Percentiles rank a stretch among this genome's conserved stretches.
phyloP scores from a whole-genome alignment of 2,888 invertebrate genomes.

The Miltochrista miniata region DNA sequence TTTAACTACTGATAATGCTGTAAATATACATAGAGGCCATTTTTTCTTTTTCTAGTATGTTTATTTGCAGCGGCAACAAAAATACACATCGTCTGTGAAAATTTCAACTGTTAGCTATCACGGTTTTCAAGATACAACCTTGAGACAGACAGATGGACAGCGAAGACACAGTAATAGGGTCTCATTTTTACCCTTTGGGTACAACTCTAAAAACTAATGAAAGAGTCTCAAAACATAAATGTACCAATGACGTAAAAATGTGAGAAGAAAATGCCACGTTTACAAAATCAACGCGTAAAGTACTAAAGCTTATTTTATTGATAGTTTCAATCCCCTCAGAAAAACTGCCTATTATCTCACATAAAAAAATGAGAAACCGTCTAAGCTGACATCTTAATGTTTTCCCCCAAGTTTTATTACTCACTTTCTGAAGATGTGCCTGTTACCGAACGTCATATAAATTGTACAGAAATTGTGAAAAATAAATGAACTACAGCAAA shows the following conservation, averaged over 20 bases:
- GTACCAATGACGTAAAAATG: not conserved
- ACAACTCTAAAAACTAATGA: too few species aligned
- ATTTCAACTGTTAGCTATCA: too few species aligned
- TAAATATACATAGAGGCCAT: not conserved
- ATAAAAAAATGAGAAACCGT: constrained; percentile 5
- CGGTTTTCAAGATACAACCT: too few species aligned
- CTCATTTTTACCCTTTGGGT: too few species aligned
- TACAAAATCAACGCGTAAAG: not conserved
- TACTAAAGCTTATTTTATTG: too few species aligned
- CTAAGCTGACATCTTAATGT: constrained; percentile 6
- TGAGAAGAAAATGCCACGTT: not conserved
- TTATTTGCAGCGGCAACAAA: too few species aligned
- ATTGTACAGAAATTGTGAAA: constrained; percentile 42
- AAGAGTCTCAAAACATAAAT: too few species aligned
- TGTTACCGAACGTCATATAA: constrained; percentile 42
- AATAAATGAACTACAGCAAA: constrained; percentile 58
- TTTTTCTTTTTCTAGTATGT: not conserved
- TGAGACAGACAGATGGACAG: too few species aligned
- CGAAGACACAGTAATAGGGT: too few species aligned
- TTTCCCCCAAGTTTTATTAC: constrained; percentile 22
- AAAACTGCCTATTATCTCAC: not conserved
- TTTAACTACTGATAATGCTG: not conserved
- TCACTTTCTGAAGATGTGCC: constrained; percentile 30
- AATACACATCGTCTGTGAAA: too few species aligned
- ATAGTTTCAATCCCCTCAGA: not conserved